Evolutionary conservation across 2,113 vertebrate genomes (phyloP).

Genomic region (Caracal caracal): DNA sequence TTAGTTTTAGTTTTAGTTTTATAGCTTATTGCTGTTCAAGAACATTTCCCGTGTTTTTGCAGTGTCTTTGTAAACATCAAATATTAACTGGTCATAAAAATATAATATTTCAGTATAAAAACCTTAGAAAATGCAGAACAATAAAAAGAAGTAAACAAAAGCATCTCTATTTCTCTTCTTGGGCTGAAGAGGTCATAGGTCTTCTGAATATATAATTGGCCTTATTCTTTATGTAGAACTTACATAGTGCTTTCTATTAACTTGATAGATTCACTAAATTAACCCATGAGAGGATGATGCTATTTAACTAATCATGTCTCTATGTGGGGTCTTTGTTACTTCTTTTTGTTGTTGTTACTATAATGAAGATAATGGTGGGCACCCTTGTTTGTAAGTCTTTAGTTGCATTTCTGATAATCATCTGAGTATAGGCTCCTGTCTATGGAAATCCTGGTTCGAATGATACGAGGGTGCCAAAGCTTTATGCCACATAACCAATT

Average conservation of each 20-base stretch:
- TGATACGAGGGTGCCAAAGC: not conserved
- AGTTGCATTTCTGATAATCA: not conserved
- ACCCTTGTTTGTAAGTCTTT: not conserved
- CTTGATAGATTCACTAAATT: not conserved
- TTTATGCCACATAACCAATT: not conserved
- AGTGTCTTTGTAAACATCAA: not conserved
- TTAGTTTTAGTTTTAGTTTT: not conserved
- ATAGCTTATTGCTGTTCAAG: not conserved
- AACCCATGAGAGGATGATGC: not conserved
- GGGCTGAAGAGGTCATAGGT: no score
- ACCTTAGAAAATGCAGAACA: not conserved
- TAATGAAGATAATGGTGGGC: not conserved
- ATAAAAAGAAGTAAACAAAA: not conserved
- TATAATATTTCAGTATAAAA: not conserved
- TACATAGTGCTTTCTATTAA: not conserved
- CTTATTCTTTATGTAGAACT: not conserved
- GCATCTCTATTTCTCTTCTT: not conserved
- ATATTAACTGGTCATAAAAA: not conserved
- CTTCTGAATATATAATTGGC: not conserved
- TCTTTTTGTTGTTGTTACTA: not conserved
- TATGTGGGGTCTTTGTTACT: not conserved
- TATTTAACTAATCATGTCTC: not conserved
- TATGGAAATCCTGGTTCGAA: not conserved
- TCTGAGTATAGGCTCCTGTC: not conserved
- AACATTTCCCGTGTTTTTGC: not conserved